Conservation (phyloP, 2,113 vertebrate genomes). For the Abramis brama region DNA sequence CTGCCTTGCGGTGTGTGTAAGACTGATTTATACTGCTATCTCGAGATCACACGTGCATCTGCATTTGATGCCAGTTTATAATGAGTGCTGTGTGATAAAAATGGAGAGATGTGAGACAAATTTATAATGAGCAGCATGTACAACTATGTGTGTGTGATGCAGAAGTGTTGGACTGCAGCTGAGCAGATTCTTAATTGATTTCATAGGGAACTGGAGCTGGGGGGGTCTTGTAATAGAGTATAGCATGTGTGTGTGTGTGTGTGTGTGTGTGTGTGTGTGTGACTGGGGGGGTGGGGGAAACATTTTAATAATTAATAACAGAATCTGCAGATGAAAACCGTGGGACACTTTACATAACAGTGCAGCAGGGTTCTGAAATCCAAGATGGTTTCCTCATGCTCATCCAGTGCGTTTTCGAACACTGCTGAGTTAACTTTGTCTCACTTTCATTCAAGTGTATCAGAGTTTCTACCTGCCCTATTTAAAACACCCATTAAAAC, state of each 20-base stretch:
- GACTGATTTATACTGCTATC: constrained; percentile 37
- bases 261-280: constrained; percentile 29
- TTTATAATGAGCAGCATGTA: constrained; percentile 54
- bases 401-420: background rate
- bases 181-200: constrained; percentile 80
- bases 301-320: constrained; percentile 79
- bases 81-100: constrained; percentile 52
- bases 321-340: constrained; percentile 77
- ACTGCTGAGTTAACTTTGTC: constrained; percentile 15
- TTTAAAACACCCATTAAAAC: constrained; percentile 9
- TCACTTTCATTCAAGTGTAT: background rate
- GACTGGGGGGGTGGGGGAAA: constrained; percentile 44
- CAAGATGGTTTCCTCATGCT: constrained; percentile 30
- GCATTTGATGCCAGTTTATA: constrained; percentile 49
- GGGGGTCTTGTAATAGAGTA: constrained; percentile 70
- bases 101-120: constrained; percentile 42
- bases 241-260: constrained; percentile 31
- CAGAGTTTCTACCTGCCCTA: background rate
- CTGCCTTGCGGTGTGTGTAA: background rate
- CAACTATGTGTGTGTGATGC: constrained; percentile 50
- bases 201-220: constrained; percentile 76
- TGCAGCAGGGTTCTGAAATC: constrained; percentile 56
- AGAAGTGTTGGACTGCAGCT: constrained; percentile 68
- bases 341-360: constrained; percentile 76
- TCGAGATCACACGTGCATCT: constrained; percentile 45